A percentile compares a stretch with the other conserved stretches of the same genome.
phyloP scores from a whole-genome alignment of 2,888 invertebrate species.

The Chaetogeoica ovagalla region DNA sequence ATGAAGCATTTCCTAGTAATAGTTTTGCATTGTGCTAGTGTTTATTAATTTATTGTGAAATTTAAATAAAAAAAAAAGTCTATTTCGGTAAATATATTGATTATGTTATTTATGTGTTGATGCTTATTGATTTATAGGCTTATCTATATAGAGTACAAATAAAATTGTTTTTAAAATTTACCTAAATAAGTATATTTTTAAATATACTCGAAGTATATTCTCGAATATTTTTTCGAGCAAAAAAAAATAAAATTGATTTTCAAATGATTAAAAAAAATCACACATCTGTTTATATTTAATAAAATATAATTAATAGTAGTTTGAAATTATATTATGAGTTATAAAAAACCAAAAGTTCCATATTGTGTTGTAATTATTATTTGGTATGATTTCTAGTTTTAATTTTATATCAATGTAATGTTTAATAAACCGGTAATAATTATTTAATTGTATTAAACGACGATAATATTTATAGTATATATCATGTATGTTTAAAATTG shows the following conservation, averaged over 20 bases:
- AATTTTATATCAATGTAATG: not conserved
- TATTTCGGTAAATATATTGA: not conserved
- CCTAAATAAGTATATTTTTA: no score
- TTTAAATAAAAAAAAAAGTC: slow-evolving; percentile 9
- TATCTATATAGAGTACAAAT: not conserved
- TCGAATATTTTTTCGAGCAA: no score
- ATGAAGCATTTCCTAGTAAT: slow-evolving; percentile 20
- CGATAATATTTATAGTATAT: not conserved
- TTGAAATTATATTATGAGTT: no score
- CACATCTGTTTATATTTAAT: no score
- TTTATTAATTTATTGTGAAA: slow-evolving; percentile 23
- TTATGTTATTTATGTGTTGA: slow-evolving; percentile 5
- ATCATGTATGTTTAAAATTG: not conserved
- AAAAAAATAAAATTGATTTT: no score
- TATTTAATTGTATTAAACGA: not conserved
- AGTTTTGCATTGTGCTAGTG: not conserved
- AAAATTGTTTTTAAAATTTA: not conserved
- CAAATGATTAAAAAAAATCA: no score
- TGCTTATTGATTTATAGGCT: slow-evolving; percentile 7
- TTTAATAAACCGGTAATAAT: not conserved
- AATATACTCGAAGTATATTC: no score
- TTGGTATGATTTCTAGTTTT: not conserved
- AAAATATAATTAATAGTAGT: no score
- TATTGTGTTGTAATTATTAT: not conserved
- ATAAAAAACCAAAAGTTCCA: no score